Base-by-base conservation (phyloP, 2,797 vertebrate species). In the Artibeus jamaicensis region DNA sequence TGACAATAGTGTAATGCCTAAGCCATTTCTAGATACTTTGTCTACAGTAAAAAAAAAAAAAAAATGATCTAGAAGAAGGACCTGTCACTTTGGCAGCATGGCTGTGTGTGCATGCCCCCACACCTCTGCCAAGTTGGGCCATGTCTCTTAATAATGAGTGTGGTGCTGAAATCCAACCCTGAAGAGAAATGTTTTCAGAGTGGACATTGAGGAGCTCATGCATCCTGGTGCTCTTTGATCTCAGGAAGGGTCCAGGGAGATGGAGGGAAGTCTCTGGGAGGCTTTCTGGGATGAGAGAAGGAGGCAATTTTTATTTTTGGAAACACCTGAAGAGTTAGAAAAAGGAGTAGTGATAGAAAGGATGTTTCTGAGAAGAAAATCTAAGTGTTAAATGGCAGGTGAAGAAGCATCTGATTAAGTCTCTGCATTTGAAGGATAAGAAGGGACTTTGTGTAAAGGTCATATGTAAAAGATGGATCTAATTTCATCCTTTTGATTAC, bases 1-100 rank as follows among this genome's bases (percentile, higher is more conserved):
- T 94, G 93, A 94, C 50, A 67, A 73, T 91, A 57, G 89, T 83
- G 42, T 92, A 91, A 86, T 73, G 34, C 11, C 44, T 57, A 73
- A 74, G 48, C 42, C 39, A 65, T 79, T 96, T 88, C 26, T 67
- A 59, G 39, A 67, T 91, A 78, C 62, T 94, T 84, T 50, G 50
- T 65, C 29, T 78, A 88, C 21, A 84, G 42, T 57, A 55, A 92
- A 76, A 46, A 50, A 68, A 74, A 90, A n/a, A n/a, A n/a, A n/a
- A n/a, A n/a, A 76, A 71, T 15, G 34, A 88, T 26, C 42, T 74
- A 57, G 82, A 34, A 84, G 74, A 76, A 65, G 29, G 22, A 93
- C n/a, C 82, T 55, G 81, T 34, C 42, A 57, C 37, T 89, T 89
- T 76, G 29, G 34, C 34, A 5, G 6, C 37, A 16, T 42, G 91